A percentile compares a stretch with the other conserved stretches of the same genome.
Evolutionary conservation across 1,140 invertebrate genomes (phyloP).

Genomic region (Coenobita brevimanus): DNA sequence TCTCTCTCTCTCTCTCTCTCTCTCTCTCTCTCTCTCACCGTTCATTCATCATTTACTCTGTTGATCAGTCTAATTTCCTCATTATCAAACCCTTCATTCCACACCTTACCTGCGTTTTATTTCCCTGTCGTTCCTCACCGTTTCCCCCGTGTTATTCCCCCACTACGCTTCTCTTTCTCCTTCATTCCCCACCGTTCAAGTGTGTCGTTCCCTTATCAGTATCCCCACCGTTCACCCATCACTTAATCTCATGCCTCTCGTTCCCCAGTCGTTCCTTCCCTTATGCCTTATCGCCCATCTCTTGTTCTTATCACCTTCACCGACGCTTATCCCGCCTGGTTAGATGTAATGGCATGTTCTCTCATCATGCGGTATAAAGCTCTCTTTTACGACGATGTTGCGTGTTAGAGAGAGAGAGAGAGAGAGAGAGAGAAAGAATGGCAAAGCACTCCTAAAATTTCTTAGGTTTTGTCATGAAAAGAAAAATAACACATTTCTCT

Average conservation of each 20-base stretch:
- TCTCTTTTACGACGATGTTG: too few species aligned
- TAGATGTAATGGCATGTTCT: too few species aligned
- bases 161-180: background rate
- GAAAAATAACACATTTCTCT: too few species aligned
- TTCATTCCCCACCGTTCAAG: background rate
- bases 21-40: background rate
- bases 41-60: background rate
- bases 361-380: too few species aligned
- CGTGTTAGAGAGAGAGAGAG: too few species aligned
- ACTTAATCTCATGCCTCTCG: background rate
- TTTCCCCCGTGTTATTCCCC: background rate
- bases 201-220: background rate
- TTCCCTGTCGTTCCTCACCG: background rate
- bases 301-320: background rate
- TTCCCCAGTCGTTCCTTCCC: background rate
- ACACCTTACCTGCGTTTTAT: background rate
- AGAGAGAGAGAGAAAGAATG: too few species aligned
- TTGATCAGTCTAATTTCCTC: too few species aligned
- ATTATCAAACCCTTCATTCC: background rate
- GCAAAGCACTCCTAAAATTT: too few species aligned
- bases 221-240: background rate
- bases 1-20: slow-evolving; percentile 3
- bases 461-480: too few species aligned
- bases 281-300: background rate
- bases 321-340: too few species aligned